phyloP scores from a whole-genome alignment of 1,140 invertebrate genomes.

The Caenorhabditis tropicalis region DNA sequence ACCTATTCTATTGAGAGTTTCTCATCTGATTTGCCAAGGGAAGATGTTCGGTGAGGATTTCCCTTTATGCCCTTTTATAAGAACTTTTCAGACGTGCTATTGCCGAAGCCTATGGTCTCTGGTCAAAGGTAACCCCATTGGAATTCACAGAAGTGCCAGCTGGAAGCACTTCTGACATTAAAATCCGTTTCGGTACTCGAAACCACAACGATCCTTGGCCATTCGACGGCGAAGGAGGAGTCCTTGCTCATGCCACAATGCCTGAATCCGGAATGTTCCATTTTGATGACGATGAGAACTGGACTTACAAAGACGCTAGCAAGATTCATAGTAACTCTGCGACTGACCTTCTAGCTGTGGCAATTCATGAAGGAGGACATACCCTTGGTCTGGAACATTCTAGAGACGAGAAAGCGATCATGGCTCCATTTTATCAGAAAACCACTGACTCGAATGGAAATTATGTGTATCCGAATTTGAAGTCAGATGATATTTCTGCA shows the following conservation, averaged over 20 bases:
- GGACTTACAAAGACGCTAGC: conserved; percentile 66
- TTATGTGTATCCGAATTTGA: conserved; percentile 54
- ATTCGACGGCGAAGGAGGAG: conserved; percentile 70
- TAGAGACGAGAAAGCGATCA: conserved; percentile 67
- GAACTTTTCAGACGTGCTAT: conserved; percentile 61
- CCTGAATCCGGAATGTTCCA: conserved; percentile 67
- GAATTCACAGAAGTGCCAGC: conserved; percentile 52
- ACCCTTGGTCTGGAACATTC: conserved; percentile 65
- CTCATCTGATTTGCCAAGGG: conserved; percentile 63
- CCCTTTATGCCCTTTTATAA: conserved; percentile 14
- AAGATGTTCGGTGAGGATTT: conserved; percentile 58
- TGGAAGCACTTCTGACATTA: conserved; percentile 64
- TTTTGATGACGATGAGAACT: conserved; percentile 70
- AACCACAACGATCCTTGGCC: conserved; percentile 68
- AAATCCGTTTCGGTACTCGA: conserved; percentile 66
- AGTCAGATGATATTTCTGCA: conserved; percentile 49
- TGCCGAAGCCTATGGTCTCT: conserved; percentile 66
- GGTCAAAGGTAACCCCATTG: conserved; percentile 60
- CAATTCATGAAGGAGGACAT: conserved; percentile 68
- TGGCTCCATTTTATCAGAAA: conserved; percentile 70
- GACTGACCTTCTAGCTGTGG: conserved; percentile 69
- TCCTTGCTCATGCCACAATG: conserved; percentile 70
- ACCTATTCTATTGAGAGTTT: conserved; percentile 67
- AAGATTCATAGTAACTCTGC: conserved; percentile 65
- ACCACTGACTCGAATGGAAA: conserved; percentile 56